Percentiles rank a stretch among this genome's conserved stretches.
Evolutionary conservation across 2,888 invertebrate species (phyloP).

Genomic region (Acrobasis suavella): DNA sequence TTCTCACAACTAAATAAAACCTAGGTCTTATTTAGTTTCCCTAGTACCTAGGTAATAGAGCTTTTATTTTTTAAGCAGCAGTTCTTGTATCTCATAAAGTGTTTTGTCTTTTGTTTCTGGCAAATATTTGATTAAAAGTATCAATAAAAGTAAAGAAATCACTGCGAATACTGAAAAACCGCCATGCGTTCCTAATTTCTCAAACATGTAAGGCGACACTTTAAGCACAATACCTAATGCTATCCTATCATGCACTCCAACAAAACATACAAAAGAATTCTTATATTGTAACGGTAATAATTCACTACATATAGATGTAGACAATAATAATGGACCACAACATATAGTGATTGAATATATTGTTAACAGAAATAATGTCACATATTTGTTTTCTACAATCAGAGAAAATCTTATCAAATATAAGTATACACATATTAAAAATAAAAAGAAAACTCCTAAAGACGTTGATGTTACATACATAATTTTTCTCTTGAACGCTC

Average conservation of each 20-base stretch:
- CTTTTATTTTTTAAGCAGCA: neutral
- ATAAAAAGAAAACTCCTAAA: constrained; percentile 36
- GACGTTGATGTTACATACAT: constrained; percentile 38
- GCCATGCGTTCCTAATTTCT: constrained; percentile 7
- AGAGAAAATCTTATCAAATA: constrained; percentile 36
- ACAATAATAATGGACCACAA: constrained; percentile 18
- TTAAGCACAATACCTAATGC: neutral
- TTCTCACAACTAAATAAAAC: too few species aligned
- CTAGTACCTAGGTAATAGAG: too few species aligned
- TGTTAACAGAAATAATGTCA: neutral
- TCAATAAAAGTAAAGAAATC: neutral
- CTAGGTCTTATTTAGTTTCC: too few species aligned
- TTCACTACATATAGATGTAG: constrained; percentile 12
- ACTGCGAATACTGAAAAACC: constrained; percentile 1
- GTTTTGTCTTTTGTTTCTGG: constrained; percentile 23
- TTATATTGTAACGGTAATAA: constrained; percentile 10
- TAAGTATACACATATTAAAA: constrained; percentile 38
- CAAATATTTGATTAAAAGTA: constrained; percentile 3
- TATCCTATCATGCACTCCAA: neutral
- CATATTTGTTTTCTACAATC: constrained; percentile 34
- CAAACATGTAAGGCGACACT: neutral
- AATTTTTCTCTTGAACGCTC: constrained; percentile 38
- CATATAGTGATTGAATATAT: constrained; percentile 8
- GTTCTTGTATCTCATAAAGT: constrained; percentile 13
- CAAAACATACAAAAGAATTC: neutral